Evolutionary conservation across 2,797 vertebrate species (phyloP).

Genomic region (Aldrovandia affinis): DNA sequence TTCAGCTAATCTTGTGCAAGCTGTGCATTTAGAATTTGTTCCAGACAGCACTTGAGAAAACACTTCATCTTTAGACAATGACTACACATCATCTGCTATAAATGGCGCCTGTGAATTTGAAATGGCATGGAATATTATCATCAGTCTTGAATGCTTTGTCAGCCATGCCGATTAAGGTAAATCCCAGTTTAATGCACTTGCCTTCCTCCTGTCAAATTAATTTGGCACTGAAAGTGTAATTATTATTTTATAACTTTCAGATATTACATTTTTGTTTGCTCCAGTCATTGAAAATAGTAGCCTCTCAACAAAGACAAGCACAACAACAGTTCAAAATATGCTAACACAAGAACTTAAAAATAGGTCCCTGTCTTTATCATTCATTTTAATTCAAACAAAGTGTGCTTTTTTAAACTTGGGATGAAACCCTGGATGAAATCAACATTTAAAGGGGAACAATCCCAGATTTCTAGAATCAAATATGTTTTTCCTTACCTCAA

Average conservation of each 20-base stretch:
- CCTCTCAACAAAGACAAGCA: not conserved
- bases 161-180: constrained; percentile 33
- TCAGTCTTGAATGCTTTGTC: constrained; percentile 36
- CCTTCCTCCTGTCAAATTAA: constrained; percentile 58
- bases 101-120: constrained; percentile 32
- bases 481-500: no score
- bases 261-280: not conserved
- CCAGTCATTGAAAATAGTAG: not conserved
- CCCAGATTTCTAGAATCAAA: no score
- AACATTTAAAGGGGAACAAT: no score
- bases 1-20: constrained; percentile 40
- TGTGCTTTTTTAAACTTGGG: not conserved
- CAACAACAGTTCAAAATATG: not conserved
- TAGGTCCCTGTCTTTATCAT: not conserved
- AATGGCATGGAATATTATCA: constrained; percentile 9
- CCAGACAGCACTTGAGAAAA: constrained; percentile 35
- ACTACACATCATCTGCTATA: constrained; percentile 10
- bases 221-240: constrained; percentile 59
- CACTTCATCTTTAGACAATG: constrained; percentile 27
- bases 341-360: not conserved
- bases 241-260: not conserved
- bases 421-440: not conserved
- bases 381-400: not conserved
- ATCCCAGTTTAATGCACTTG: constrained; percentile 51
- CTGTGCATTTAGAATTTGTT: constrained; percentile 25